Evolutionary conservation across 2,113 vertebrate genomes (phyloP).

Genomic region (Leptodactylus fuscus): DNA sequence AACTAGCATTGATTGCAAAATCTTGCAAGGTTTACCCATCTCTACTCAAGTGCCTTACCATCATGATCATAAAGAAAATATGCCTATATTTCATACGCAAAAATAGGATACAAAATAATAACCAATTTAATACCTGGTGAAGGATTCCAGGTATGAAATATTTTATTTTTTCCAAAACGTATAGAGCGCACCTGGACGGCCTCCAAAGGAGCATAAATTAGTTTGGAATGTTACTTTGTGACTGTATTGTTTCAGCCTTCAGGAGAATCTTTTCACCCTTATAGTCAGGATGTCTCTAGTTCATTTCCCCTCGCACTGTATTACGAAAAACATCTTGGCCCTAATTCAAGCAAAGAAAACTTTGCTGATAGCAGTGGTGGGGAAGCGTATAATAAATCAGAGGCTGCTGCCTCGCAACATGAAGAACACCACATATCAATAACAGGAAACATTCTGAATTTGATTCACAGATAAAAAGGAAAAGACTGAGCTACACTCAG

Average conservation of each 20-base stretch:
- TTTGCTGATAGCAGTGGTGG: constrained; percentile 73
- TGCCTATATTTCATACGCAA: neutral
- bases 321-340: constrained; percentile 68
- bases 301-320: constrained; percentile 72
- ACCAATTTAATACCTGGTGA: neutral
- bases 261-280: constrained; percentile 59
- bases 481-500: constrained; percentile 64
- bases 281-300: constrained; percentile 64
- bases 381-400: constrained; percentile 79
- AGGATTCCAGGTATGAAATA: constrained; percentile 22
- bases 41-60: too few relatives aligned
- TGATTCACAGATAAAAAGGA: constrained; percentile 65
- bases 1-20: too few relatives aligned
- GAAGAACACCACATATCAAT: constrained; percentile 73
- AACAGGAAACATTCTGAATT: constrained; percentile 70
- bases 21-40: too few relatives aligned
- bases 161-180: neutral
- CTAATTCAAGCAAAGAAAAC: constrained; percentile 68
- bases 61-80: neutral
- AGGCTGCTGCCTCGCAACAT: constrained; percentile 63
- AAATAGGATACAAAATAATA: neutral
- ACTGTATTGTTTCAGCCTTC: constrained; percentile 6
- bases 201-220: constrained; percentile 49
- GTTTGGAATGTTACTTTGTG: constrained; percentile 48
- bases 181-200: constrained; percentile 31